Base-by-base conservation (phyloP, 2,888 invertebrate genomes). In the Drosophila lacicola region DNA sequence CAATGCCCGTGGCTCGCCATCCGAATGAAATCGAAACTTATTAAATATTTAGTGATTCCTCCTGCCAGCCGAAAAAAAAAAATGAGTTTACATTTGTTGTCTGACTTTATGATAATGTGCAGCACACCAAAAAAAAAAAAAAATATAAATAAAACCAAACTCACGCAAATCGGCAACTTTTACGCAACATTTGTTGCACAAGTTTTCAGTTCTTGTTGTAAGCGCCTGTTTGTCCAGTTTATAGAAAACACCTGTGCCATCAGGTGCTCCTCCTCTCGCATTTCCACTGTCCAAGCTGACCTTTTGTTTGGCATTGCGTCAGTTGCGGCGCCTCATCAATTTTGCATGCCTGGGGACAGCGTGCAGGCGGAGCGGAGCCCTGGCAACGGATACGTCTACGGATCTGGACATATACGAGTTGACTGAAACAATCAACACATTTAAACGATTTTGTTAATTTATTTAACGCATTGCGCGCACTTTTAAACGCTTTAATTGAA, bases 11-110 rank as follows among this genome's bases (percentile, higher is more conserved):
- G 65, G 70, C 57, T 19, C 42, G 8, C 54, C n/a, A 6, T 64
- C 49, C 60, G 76, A 86, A 86, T 89, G 88, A 89, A 91, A 91
- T 90, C 90, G 90, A 91, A 90, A 88, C 91, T 91, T 91, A 91
- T 91, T 85, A 91, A 91, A 91, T 91, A 91, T 91, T 91, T 91
- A 91, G 81, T 45, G 34, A 58, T 76, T 78, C 70, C 78, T 78
- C 69, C 78, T 78, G 49, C 65, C 33, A 9, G 6, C 72, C 66
- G 63, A 63, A 50, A 68, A 42, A 55, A 77, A 86, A 76, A 88
- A 80, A 87, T 83, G 85, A 84, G 81, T 80, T 87, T 82, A 85
- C 86, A 88, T 90, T 85, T 81, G 51, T 80, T 68, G 78, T 80
- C 81, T 82, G 89, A 89, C 88, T 90, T 90, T 88, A 90, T 90